These are phyloP conservation scores for Brachionus plicatilis DNA, from an alignment of 1,140 invertebrate species.

Conservation along the genomic window DNA sequence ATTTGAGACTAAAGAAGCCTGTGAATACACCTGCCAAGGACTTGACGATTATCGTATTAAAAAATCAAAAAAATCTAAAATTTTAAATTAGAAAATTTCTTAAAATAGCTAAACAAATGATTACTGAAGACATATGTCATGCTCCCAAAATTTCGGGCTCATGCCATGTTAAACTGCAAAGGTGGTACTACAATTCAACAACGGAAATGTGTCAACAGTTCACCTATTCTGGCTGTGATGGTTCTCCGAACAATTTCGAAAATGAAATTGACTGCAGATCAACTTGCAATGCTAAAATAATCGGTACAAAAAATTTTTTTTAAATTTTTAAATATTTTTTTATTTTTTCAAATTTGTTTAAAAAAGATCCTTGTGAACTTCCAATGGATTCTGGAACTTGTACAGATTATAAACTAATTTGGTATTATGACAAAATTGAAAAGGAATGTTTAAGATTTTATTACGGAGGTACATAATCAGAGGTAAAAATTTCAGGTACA, in stretches of 20 bases:
- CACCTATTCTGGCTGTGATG: constrained; percentile 83
- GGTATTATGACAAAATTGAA: constrained; percentile 14
- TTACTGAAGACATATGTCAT: constrained; percentile 68
- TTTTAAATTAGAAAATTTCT: background rate
- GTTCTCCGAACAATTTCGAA: constrained; percentile 82
- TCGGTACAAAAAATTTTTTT: background rate
- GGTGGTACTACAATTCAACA: constrained; percentile 77
- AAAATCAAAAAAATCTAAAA: background rate
- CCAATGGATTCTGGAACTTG: constrained; percentile 18
- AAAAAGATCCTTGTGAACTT: constrained; percentile 12
- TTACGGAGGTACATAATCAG: constrained; percentile 47
- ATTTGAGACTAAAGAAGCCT: constrained; percentile 74
- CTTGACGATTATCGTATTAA: background rate
- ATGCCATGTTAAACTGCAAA: constrained; percentile 64
- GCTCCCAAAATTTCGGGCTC: constrained; percentile 67
- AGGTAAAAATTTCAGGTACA: background rate
- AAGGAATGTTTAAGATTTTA: constrained; percentile 25
- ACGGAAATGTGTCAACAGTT: constrained; percentile 86
- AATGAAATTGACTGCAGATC: constrained; percentile 72
- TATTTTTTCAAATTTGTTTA: background rate
- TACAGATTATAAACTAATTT: constrained; percentile 32
- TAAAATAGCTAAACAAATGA: background rate
- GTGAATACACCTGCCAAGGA: constrained; percentile 50
- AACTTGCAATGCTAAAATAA: constrained; percentile 60
- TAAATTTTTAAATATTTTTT: background rate